Evolutionary conservation across 2,888 invertebrate genomes (phyloP).

Genomic region (Tenthredo livida): DNA sequence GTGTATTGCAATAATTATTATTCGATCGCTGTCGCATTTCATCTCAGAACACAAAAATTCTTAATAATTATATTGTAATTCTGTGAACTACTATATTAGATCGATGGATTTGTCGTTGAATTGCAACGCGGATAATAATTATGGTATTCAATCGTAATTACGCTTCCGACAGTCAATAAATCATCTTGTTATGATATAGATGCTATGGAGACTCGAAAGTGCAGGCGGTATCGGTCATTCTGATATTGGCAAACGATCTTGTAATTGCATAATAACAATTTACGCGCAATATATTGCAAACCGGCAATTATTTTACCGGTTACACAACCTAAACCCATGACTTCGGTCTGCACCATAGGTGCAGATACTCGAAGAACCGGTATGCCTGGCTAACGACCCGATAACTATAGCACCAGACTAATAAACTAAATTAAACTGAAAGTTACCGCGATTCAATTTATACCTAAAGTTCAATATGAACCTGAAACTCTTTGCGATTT

Average conservation of each 20-base stretch:
- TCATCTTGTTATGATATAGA: background rate
- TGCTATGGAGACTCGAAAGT: background rate
- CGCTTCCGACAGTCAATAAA: background rate
- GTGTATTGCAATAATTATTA: background rate
- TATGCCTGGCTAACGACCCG: background rate
- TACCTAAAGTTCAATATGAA: background rate
- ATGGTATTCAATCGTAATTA: background rate
- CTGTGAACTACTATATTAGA: too few relatives aligned
- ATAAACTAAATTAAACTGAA: constrained; percentile 3
- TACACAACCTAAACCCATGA: background rate
- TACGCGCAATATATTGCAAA: background rate
- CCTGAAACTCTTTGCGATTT: background rate
- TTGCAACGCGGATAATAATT: too few relatives aligned
- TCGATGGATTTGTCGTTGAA: too few relatives aligned
- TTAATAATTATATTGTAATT: background rate
- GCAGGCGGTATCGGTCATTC: background rate
- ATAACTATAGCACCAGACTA: background rate
- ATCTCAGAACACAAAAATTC: background rate
- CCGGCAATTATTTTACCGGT: constrained; percentile 3
- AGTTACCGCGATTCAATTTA: background rate
- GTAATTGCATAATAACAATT: constrained; percentile 9
- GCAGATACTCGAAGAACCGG: constrained; percentile 18
- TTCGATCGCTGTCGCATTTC: background rate
- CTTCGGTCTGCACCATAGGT: background rate
- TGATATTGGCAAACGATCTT: constrained; percentile 10